These are phyloP conservation scores for Eriocheir sinensis DNA, from an alignment of 1,140 invertebrate genomes.

Conservation along the genomic window DNA sequence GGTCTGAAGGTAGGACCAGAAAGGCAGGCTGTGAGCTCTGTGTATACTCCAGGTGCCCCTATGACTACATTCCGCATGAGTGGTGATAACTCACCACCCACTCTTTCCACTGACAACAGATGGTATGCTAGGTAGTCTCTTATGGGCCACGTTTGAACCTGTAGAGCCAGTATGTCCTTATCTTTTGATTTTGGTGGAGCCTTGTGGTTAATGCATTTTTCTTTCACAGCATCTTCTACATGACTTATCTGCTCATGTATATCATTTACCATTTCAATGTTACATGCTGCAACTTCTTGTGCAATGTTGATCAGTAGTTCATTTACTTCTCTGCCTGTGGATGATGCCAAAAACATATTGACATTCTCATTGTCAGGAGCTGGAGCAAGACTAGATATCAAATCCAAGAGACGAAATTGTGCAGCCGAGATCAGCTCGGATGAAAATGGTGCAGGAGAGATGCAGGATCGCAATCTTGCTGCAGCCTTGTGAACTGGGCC, in stretches of 20 bases:
- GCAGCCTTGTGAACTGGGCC: conserved; percentile 72
- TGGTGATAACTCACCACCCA: neutral
- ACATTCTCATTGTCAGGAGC: conserved; percentile 51
- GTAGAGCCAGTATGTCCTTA: conserved; percentile 11
- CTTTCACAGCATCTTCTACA: conserved; percentile 41
- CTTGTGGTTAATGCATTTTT: conserved; percentile 25
- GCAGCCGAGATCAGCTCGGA: conserved; percentile 15
- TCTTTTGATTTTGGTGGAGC: neutral
- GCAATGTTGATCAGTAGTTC: conserved; percentile 44
- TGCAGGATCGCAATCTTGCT: conserved; percentile 45
- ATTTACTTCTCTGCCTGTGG: conserved; percentile 34
- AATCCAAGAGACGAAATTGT: conserved; percentile 43
- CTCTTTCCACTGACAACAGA: neutral
- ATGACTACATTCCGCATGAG: neutral
- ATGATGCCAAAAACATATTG: conserved; percentile 64
- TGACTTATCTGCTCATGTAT: conserved; percentile 46
- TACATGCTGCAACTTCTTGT: conserved; percentile 39
- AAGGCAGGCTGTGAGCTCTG: conserved; percentile 29
- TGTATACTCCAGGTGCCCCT: conserved; percentile 60
- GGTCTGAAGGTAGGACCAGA: conserved; percentile 52
- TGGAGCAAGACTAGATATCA: conserved; percentile 43
- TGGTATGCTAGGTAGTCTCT: conserved; percentile 49
- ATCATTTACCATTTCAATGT: neutral
- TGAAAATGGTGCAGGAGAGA: conserved; percentile 70
- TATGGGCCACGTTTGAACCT: conserved; percentile 69